A percentile compares a stretch with the other conserved stretches of the same genome.
These are phyloP conservation scores for Amiota mariae DNA, from an alignment of 2,888 invertebrate species.

Conservation along the genomic window DNA sequence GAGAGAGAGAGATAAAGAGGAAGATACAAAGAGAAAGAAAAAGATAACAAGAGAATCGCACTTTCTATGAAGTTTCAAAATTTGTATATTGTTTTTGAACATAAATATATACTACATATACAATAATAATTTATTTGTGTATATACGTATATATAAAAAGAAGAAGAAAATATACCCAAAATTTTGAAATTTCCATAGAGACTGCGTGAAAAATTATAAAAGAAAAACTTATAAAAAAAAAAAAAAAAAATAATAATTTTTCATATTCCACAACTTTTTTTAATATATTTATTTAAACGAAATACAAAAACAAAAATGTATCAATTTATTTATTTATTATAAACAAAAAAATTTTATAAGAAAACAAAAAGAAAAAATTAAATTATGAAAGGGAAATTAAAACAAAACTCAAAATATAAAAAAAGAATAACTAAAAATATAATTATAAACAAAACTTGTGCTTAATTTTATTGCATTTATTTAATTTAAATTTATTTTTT, in stretches of 20 bases:
- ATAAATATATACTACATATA: slow-evolving; percentile 28
- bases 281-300: slow-evolving; percentile 40
- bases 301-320: slow-evolving; percentile 27
- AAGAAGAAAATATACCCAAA: neutral
- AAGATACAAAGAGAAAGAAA: slow-evolving; percentile 4
- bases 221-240: slow-evolving; percentile 38
- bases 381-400: slow-evolving; percentile 30
- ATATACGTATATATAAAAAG: neutral
- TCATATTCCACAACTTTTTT: slow-evolving; percentile 30
- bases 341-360: slow-evolving; percentile 36
- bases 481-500: slow-evolving; percentile 66
- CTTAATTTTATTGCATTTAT: slow-evolving; percentile 71
- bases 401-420: slow-evolving; percentile 28
- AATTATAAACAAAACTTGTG: slow-evolving; percentile 55
- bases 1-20: neutral
- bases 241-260: slow-evolving; percentile 41
- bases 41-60: slow-evolving; percentile 45
- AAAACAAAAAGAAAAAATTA: slow-evolving; percentile 37
- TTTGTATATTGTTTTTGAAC: neutral
- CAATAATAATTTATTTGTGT: neutral
- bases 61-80: slow-evolving; percentile 71
- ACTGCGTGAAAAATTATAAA: slow-evolving; percentile 58
- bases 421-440: slow-evolving; percentile 24
- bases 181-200: slow-evolving; percentile 71
- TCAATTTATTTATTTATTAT: slow-evolving; percentile 54